These are phyloP conservation scores for Halcyon badia DNA, from an alignment of 2,797 vertebrate genomes.

Conservation along the genomic window DNA sequence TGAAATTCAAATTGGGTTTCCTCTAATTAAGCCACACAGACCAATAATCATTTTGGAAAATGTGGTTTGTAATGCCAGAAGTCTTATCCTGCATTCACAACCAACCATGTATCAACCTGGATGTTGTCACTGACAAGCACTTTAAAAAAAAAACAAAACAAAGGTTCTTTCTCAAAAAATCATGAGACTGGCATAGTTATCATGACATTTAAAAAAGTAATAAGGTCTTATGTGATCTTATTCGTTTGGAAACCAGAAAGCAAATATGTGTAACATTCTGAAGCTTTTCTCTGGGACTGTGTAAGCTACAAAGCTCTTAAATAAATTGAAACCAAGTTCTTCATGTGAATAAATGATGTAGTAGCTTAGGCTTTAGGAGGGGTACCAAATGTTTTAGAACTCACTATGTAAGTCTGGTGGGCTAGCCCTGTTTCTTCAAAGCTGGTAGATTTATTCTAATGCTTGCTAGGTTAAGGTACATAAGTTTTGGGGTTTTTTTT, in stretches of 20 bases:
- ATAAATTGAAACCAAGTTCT: slow-evolving; percentile 49
- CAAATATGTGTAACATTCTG: slow-evolving; percentile 9
- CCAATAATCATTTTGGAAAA: slow-evolving; percentile 13
- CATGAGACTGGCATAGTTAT: neutral
- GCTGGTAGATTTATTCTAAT: neutral
- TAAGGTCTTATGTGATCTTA: slow-evolving; percentile 32
- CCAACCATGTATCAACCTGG: slow-evolving; percentile 3
- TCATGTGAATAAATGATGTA: slow-evolving; percentile 37
- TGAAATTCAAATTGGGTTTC: slow-evolving; percentile 3
- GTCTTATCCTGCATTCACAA: neutral
- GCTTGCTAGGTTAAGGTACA: neutral
- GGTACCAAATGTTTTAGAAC: slow-evolving; percentile 20
- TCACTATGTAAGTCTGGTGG: neutral
- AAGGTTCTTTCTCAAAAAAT: slow-evolving; percentile 1
- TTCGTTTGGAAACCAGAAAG: slow-evolving; percentile 41
- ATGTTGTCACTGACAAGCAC: neutral
- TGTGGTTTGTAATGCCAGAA: neutral
- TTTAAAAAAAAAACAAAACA: neutral
- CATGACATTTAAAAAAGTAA: slow-evolving; percentile 67
- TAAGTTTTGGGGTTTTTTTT: neutral
- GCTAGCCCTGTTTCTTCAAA: neutral
- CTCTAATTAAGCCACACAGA: neutral
- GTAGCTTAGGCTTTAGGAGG: slow-evolving; percentile 27
- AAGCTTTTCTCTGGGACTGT: slow-evolving; percentile 15
- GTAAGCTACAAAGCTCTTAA: slow-evolving; percentile 55